Base-by-base conservation (phyloP, 2,113 vertebrate genomes). In the Syngnathus typhle region DNA sequence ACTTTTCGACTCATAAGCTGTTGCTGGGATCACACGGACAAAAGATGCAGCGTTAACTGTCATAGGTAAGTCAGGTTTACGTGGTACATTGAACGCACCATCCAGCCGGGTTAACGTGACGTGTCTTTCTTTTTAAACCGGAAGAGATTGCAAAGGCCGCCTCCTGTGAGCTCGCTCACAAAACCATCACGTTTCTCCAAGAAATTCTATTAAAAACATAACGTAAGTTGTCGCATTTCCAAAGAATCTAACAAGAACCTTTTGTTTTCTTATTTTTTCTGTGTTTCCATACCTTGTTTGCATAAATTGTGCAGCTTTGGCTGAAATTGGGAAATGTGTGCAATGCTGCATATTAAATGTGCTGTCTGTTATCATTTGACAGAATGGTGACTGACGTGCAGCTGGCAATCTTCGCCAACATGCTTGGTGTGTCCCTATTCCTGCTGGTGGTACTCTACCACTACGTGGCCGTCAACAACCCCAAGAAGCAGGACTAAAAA, bases 341-440 rank as follows among this genome's bases (percentile, higher is more conserved):
- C 23, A 23, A 13, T 13, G 21, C 1, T 59, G 5, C 36, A 59
- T 2, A 59, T 36, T 2, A 27, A 36, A 59, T 59, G 32, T 59
- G 56, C 11, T 15, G 7, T 38, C 6, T 62, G 18, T 60, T 10
- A 38, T 8, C 37, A 23, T 1, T 41, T 13, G 15, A 36, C 90
- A 95, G 93, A 83, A 98, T 98, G 96, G 94, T 98, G 87, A 98
- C 96, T 0, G 96, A 98, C 82, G 95, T 98, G 80, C 96, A 98
- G 81, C 92, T 98, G 82, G 96, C 96, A 67, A 97, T 98, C 73
- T 98, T 98, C 62, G 95, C 96, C 89, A 98, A 98, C 90, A 95
- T 98, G 94, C 90, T 98, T 83, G 96, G 96, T 62, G 95, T 98
- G 23, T 98, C 96, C 15, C 93, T 98, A 39, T 98, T 98, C 89